Base-by-base conservation (phyloP, 2,888 invertebrate species). In the Diplolepis rosae region DNA sequence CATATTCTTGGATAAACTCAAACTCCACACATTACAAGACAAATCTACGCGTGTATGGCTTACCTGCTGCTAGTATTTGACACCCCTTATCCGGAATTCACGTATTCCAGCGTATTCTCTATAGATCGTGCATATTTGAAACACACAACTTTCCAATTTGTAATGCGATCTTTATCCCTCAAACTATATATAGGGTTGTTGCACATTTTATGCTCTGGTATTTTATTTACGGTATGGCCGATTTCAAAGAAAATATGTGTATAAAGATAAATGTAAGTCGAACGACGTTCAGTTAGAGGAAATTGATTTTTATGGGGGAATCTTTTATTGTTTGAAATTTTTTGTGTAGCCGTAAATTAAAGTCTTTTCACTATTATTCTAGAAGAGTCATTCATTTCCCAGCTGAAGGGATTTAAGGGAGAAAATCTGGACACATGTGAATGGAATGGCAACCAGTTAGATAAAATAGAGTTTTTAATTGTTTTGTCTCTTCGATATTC, bases 1-100 rank as follows among this genome's bases (percentile, higher is more conserved):
- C 18, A 54, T 30, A 15, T 24, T 9, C n/a, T 56, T 35, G 22
- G 11, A 32, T 56, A 32, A 56, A 56, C 35, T 56, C 35, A 13
- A 56, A 56, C 22, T 56, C 30, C 11, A 35, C 56, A 61, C 61
- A 39, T 39, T 56, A 56, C n/a, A 56, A 35, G 22, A 35, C 24
- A 39, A 61, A 39, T 61, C 61, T 61, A 39, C 61, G 39, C 13
- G 35, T 61, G 39, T 61, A 56, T 39, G 24, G 39, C 39, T 61
- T 39, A 35, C 24, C 61, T 39, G 39, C 22, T 61, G 24, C 61
- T 27, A 39, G 39, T 24, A 61, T 61, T 39, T 39, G 61, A 39
- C 61, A 61, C n/a, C 35, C 35, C 24, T n/a, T 61, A 56, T 56
- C 22, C 35, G 13, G 35, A 32, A 56, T 35, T 11, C 35, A 32